Percentiles rank a stretch among this genome's conserved stretches.
phyloP scores from a whole-genome alignment of 2,113 vertebrate species.

The Petrocephalus microphthalmus region DNA sequence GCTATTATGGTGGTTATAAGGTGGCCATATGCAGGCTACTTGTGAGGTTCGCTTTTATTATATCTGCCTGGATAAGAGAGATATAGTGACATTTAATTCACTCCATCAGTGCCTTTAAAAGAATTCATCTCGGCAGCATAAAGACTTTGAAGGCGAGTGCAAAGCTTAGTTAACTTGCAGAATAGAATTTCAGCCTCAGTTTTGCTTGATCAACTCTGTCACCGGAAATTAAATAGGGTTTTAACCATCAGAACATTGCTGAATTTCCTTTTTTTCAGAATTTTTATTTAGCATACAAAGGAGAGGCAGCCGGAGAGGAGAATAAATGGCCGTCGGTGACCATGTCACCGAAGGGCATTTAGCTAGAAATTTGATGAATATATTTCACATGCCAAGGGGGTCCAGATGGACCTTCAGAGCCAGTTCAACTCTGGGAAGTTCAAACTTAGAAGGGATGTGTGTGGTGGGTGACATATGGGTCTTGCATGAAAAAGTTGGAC shows the following conservation, averaged over 20 bases:
- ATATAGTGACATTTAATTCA: slow-evolving; percentile 10
- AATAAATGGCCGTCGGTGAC: neutral
- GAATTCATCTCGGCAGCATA: neutral
- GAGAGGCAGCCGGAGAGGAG: neutral
- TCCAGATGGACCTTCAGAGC: neutral
- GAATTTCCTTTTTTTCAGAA: neutral
- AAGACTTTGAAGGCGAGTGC: neutral
- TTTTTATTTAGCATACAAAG: neutral
- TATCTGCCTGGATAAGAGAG: slow-evolving; percentile 1
- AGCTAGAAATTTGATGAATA: neutral
- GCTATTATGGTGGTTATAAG: neutral
- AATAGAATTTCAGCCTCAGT: slow-evolving; percentile 8
- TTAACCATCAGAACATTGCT: slow-evolving; percentile 8
- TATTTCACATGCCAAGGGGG: neutral
- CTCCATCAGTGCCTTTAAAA: neutral
- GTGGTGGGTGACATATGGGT: no score
- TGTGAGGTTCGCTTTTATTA: neutral
- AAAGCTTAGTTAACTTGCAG: slow-evolving; percentile 6
- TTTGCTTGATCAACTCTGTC: slow-evolving; percentile 4
- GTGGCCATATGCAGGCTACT: neutral
- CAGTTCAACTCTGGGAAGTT: neutral
- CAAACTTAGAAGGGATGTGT: neutral
- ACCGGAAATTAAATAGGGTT: slow-evolving; percentile 4
- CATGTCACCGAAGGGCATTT: neutral
- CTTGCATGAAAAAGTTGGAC: no score